Evolutionary conservation across 37 sponge, comb jelly and placozoan genomes (phyloP).

Genomic region (Theonella swinhoei): DNA sequence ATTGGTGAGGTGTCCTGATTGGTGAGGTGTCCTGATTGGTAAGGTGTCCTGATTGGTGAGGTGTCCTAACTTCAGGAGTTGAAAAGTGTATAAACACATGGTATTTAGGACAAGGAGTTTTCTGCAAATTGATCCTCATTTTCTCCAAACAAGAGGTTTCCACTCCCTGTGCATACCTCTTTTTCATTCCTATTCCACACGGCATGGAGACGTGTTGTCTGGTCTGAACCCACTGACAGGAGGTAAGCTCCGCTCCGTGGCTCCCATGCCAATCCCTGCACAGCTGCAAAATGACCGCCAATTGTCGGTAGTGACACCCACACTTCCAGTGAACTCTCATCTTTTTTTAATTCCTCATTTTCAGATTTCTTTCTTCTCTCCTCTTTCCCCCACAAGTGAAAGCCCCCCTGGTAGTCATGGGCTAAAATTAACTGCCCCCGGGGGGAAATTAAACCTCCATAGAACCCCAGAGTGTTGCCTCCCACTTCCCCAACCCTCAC

Average conservation of each 20-base stretch:
- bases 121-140: no score
- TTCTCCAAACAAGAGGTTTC: no score
- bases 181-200: constrained; percentile 43
- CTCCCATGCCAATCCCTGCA: constrained; percentile 82
- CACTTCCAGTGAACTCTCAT: background rate
- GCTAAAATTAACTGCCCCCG: constrained; percentile 68
- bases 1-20: no score
- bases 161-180: background rate
- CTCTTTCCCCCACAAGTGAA: constrained; percentile 83
- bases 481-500: constrained; percentile 93
- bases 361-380: background rate
- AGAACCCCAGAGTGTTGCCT: constrained; percentile 89
- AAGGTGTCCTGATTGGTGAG: no score
- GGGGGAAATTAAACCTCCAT: constrained; percentile 81
- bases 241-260: constrained; percentile 69
- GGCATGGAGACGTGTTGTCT: constrained; percentile 89
- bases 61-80: no score
- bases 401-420: constrained; percentile 91
- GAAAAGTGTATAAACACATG: no score
- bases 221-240: constrained; percentile 77
- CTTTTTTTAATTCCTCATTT: background rate
- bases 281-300: constrained; percentile 88
- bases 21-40: no score
- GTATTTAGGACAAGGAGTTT: background rate
- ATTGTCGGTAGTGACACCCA: constrained; percentile 66